Percentiles rank a stretch among this genome's conserved stretches.
phyloP scores from a whole-genome alignment of 1,140 invertebrate genomes.

The Zelostemma sp. region DNA sequence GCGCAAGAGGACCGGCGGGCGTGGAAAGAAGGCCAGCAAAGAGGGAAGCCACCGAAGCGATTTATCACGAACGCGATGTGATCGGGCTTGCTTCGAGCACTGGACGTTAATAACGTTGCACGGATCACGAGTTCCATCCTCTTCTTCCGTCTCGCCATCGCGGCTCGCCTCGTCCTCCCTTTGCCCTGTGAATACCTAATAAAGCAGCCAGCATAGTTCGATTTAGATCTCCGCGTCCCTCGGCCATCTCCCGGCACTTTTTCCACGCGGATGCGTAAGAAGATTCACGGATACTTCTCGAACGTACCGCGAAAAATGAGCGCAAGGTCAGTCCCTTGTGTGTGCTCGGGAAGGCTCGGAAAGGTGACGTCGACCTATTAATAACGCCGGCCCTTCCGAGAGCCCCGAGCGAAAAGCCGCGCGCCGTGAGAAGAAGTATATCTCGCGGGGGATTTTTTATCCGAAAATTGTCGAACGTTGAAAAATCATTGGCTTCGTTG shows the following conservation, averaged over 20 bases:
- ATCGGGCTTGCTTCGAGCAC: constrained; percentile 63
- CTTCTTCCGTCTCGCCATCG: constrained; percentile 25
- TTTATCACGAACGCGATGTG: constrained; percentile 68
- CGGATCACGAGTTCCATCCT: constrained; percentile 50
- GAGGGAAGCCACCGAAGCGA: constrained; percentile 60
- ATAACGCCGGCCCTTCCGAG: constrained; percentile 19
- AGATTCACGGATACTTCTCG: constrained; percentile 21
- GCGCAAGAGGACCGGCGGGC: constrained; percentile 23
- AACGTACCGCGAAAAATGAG: constrained; percentile 26
- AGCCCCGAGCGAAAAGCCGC: background rate
- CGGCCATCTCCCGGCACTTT: constrained; percentile 26
- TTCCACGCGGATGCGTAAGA: constrained; percentile 14
- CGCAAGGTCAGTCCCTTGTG: constrained; percentile 30
- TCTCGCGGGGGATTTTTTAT: constrained; percentile 5
- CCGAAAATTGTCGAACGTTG: constrained; percentile 6
- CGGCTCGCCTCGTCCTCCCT: constrained; percentile 41
- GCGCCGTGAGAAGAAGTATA: background rate
- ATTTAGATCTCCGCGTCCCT: constrained; percentile 38
- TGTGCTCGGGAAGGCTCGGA: constrained; percentile 21
- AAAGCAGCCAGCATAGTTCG: constrained; percentile 55
- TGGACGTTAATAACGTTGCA: constrained; percentile 66
- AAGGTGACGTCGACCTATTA: constrained; percentile 33
- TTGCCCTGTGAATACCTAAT: constrained; percentile 61
- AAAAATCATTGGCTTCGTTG: constrained; percentile 6
- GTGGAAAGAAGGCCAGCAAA: constrained; percentile 36